Base-by-base conservation (phyloP, 2,888 invertebrate genomes). In the Conistra vaccinii region DNA sequence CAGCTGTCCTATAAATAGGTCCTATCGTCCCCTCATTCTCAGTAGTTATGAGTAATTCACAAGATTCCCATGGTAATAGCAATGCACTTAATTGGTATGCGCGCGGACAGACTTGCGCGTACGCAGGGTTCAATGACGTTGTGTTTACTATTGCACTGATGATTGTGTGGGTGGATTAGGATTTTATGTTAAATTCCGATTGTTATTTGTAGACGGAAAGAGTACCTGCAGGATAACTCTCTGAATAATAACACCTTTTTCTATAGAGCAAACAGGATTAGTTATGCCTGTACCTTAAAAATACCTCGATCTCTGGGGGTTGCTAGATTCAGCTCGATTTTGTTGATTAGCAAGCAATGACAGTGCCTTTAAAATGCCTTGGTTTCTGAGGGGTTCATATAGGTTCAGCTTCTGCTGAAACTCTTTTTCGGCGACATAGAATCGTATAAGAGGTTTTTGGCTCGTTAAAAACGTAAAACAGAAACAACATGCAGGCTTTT, bases 61-160 rank as follows among this genome's bases (percentile, higher is more conserved):
- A 76, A 80, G 71, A 71, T 92, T 93, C 93, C 91, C 93, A 94
- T 92, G 88, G 86, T 87, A 91, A 91, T 86, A 89, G 90, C 91
- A 90, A 92, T 91, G 90, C 86, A 86, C 85, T 91, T 94, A 93
- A 94, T 95, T 95, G 93, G 91, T 94, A 95, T 94, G 95, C 95
- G 81, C 86, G 88, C 69, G 73, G 90, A 89, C 91, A 90, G 88
- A 87, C 79, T 83, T 82, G 88, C 90, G 85, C 84, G 85, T 85
- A 84, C 87, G 88, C 89, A 83, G 78, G 71, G 93, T 91, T 91
- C 93, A 90, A 89, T 88, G 93, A 90, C 93, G 84, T 85, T 76
- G 61, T 85, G 85, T 85, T 80, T 76, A 80, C 69, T 69, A 73
- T 60, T 71, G 42, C 53, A 48, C 39, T 48, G 57, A 32, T 72